Percentiles rank a stretch among this genome's conserved stretches.
phyloP scores from a whole-genome alignment of 2,797 vertebrate genomes.

The Ctenochaetus hawaiiensis region DNA sequence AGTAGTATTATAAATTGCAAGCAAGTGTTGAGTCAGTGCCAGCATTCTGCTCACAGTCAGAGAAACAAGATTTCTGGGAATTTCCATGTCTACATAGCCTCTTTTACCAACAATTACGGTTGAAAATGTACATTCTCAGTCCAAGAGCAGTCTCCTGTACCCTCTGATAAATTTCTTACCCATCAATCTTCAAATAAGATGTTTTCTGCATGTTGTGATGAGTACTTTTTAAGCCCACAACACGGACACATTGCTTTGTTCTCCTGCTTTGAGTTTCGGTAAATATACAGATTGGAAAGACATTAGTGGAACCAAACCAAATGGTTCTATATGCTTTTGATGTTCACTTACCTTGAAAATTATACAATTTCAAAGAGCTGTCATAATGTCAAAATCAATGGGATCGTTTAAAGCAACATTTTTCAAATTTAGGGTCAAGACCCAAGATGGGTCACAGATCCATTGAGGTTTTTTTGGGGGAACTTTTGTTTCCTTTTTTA shows the following conservation, averaged over 20 bases:
- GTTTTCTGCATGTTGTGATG: constrained; percentile 55
- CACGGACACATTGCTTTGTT: constrained; percentile 23
- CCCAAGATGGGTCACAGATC: too few relatives aligned
- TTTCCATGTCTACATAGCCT: constrained; percentile 47
- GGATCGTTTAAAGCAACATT: neutral
- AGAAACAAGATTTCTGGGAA: constrained; percentile 71
- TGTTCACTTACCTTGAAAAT: constrained; percentile 1
- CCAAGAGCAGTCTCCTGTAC: constrained; percentile 51
- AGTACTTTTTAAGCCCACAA: constrained; percentile 39
- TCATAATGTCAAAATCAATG: neutral
- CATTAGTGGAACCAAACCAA: constrained; percentile 34
- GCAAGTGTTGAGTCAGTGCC: constrained; percentile 60
- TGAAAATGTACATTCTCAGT: constrained; percentile 48
- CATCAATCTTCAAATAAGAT: constrained; percentile 55
- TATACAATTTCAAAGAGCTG: neutral
- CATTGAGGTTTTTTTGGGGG: too few relatives aligned
- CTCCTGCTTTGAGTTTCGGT: constrained; percentile 46
- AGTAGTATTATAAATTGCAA: constrained; percentile 70
- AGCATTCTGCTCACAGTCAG: constrained; percentile 74
- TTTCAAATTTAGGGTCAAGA: too few relatives aligned
- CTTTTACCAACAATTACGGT: constrained; percentile 57
- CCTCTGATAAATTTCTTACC: constrained; percentile 55
- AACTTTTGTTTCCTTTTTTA: too few relatives aligned
- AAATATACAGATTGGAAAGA: constrained; percentile 29
- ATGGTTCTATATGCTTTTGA: constrained; percentile 25